Evolutionary conservation across 1,140 invertebrate species (phyloP).

Genomic region (Scylla paramamosain): DNA sequence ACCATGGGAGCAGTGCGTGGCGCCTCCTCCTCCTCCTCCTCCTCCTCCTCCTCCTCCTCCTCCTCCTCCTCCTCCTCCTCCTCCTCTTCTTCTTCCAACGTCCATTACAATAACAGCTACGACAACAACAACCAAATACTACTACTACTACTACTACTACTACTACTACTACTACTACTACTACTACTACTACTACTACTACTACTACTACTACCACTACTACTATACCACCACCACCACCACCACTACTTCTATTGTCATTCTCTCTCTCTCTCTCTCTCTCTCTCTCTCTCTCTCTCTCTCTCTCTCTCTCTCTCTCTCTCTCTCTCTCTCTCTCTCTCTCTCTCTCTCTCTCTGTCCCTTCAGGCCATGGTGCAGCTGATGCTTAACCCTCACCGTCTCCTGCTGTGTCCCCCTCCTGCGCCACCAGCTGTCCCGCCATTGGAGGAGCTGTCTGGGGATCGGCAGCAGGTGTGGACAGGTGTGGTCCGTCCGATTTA

Average conservation of each 20-base stretch:
- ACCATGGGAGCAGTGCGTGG: not conserved
- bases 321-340: no score
- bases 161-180: not conserved
- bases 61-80: no score
- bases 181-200: conserved; percentile 1
- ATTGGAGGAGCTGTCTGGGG: not conserved
- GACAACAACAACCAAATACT: not conserved
- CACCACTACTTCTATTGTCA: not conserved
- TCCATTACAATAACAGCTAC: not conserved
- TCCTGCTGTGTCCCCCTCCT: not conserved
- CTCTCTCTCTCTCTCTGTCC: no score
- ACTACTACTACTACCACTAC: not conserved
- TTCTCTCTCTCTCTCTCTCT: not conserved
- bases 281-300: no score
- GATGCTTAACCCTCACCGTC: no score
- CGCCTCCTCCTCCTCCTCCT: not conserved
- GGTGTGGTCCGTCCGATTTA: not conserved
- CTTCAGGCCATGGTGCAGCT: no score
- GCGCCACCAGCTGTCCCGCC: not conserved
- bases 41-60: no score
- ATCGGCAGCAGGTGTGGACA: not conserved
- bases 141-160: conserved; percentile 8
- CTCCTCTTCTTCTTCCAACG: not conserved
- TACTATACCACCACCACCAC: not conserved
- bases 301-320: no score